Conservation (phyloP, 2,797 vertebrate genomes). For the Monodelphis domestica region DNA sequence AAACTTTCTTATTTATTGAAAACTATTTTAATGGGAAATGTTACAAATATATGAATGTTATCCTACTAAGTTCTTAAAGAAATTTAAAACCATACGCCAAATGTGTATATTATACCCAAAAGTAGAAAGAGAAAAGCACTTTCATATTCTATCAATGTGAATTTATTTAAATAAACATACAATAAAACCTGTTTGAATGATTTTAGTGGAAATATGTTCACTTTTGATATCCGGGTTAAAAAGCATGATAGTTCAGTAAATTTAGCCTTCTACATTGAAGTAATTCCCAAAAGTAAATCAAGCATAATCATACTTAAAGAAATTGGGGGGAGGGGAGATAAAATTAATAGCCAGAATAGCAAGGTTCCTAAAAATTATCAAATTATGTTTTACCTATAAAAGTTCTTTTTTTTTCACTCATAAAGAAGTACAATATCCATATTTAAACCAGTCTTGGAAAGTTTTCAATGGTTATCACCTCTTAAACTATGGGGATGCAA, state of each 20-base stretch:
- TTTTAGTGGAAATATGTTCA: neutral
- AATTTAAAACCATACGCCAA: neutral
- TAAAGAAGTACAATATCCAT: conserved; percentile 16
- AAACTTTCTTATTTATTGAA: neutral
- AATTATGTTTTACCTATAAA: neutral
- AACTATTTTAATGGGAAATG: neutral
- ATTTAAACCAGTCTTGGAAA: conserved; percentile 20
- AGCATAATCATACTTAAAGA: neutral
- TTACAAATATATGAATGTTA: neutral
- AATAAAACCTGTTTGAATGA: neutral
- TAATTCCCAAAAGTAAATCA: neutral
- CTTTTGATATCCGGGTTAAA: neutral
- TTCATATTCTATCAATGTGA: neutral
- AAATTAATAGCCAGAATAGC: neutral
- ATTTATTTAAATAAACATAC: neutral
- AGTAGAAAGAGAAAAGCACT: neutral
- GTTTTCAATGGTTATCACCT: conserved; percentile 35
- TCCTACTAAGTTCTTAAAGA: neutral
- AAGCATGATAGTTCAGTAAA: neutral
- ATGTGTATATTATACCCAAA: neutral
- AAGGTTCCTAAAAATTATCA: neutral
- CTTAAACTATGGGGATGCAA: conserved; percentile 32
- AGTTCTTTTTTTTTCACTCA: neutral
- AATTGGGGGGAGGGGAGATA: no score
- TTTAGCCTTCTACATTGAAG: neutral